Evolutionary conservation across 1,140 invertebrate species (phyloP), one percentile per base, ranked within the genome.

Genomic region (Micrasema minimum): DNA sequence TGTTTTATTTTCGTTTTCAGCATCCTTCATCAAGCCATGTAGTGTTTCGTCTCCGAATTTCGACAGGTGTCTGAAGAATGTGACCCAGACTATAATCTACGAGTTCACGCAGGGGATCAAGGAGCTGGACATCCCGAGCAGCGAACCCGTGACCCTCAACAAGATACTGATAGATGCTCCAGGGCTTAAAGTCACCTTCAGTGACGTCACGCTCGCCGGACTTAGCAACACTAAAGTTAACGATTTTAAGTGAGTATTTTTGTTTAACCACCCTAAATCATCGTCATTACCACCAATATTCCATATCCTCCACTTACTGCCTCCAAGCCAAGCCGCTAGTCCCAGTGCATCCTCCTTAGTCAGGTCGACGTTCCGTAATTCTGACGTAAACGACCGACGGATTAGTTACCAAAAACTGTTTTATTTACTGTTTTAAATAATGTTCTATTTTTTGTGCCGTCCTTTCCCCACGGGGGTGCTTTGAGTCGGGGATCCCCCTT

Each of bases 21-120:
- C 87, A 2, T 78, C 82, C 0, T 88, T 84, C 79, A 81, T 88
- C 35, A 81, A 79, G 22, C 73, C 84, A 10, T 89, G 88, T 76
- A 81, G 81, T 12, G 78, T 79, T 50, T 82, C 82, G 20, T 85
- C 87, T 67, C 83, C 84, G 0, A 78, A 86, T 1, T 69, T 88
- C 7, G 81, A 81, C 72, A 77, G 83, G 66, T 89, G 88, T 71
- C 77, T 88, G 0, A 76, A 82, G 45, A 78, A 82, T 35, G 78
- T 81, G 9, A 81, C 85, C 6, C 67, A 80, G 4, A 70, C 64
- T 0, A 80, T 81, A 2, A 79, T 82, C 4, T 78, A 81, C 0
- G 76, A 77, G 65, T 84, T 88, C 69, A 78, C 81, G 0, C 78
- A 83, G 37, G 87, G 87, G 55, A 83, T 86, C 66, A 85, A 85